These are phyloP conservation scores for Hirudinaria manillensis DNA, from an alignment of 2,888 invertebrate genomes.

Conservation along the genomic window DNA sequence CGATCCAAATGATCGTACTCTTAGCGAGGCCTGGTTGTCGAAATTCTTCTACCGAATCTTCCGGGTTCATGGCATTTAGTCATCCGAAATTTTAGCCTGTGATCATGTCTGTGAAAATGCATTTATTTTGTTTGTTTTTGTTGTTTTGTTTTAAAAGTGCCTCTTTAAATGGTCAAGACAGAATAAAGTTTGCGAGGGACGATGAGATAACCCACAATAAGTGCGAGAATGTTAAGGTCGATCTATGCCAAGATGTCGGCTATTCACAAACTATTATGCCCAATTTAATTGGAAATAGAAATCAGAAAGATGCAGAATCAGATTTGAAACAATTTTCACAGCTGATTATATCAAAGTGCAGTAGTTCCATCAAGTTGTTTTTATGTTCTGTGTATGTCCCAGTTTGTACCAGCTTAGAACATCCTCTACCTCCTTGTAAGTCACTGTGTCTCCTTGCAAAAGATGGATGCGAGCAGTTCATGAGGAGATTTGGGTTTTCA, in stretches of 20 bases:
- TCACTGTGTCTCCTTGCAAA: conserved; percentile 5
- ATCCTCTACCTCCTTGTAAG: not conserved
- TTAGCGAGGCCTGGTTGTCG: no score
- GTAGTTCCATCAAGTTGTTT: not conserved
- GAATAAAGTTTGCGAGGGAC: no score
- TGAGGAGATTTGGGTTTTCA: not conserved
- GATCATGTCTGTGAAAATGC: no score
- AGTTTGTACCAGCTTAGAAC: not conserved
- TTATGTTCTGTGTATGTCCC: conserved; percentile 4
- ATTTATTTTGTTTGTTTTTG: no score
- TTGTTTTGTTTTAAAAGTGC: no score
- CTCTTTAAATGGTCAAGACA: no score
- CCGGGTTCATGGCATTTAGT: no score
- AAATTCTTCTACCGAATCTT: no score
- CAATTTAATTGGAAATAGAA: not conserved
- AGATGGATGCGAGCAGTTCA: not conserved
- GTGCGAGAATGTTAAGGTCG: not conserved
- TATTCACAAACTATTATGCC: not conserved
- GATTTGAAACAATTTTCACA: not conserved
- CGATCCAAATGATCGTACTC: no score
- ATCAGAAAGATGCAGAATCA: not conserved
- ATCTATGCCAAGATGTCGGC: not conserved
- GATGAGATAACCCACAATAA: not conserved
- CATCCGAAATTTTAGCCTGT: no score
- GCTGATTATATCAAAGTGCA: not conserved